These are phyloP conservation scores for Fistularia commersonii DNA, from an alignment of 2,797 vertebrate genomes.

Conservation along the genomic window DNA sequence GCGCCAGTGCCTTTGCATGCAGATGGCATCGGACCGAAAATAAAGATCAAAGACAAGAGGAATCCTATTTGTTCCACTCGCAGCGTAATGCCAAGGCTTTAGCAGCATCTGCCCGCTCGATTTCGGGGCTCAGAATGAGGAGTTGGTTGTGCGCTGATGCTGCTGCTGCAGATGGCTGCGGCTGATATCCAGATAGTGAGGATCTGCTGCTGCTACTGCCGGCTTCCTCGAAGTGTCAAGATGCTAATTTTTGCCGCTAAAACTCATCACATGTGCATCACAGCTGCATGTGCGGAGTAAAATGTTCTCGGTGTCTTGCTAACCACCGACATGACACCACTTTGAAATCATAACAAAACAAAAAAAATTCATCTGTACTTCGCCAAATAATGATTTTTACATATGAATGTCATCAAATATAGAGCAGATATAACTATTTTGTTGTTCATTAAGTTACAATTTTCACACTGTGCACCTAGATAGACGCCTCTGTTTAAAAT, in stretches of 20 bases:
- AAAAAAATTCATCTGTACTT: too few species aligned
- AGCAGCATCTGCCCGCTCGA: slow-evolving; percentile 54
- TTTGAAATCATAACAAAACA: too few species aligned
- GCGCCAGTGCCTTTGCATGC: slow-evolving; percentile 49
- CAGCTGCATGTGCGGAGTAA: too few species aligned
- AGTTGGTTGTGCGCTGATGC: slow-evolving; percentile 55
- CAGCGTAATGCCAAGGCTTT: slow-evolving; percentile 63
- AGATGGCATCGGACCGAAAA: slow-evolving; percentile 74
- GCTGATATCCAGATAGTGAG: slow-evolving; percentile 58
- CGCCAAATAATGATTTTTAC: too few species aligned
- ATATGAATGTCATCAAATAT: too few species aligned
- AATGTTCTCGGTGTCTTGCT: too few species aligned
- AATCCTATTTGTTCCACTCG: slow-evolving; percentile 75
- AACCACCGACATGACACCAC: too few species aligned
- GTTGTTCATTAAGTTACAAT: too few species aligned
- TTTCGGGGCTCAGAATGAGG: slow-evolving; percentile 55
- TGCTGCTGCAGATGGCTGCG: slow-evolving; percentile 66
- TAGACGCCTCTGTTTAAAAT: too few species aligned
- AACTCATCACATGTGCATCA: too few species aligned
- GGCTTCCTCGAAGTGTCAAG: neutral
- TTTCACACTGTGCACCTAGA: too few species aligned
- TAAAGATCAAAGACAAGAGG: slow-evolving; percentile 76
- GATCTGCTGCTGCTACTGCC: neutral
- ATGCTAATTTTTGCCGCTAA: neutral
- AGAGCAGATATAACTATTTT: too few species aligned